These are phyloP conservation scores for Tonatia bakeri DNA, from an alignment of 2,113 vertebrate species.

Conservation along the genomic window DNA sequence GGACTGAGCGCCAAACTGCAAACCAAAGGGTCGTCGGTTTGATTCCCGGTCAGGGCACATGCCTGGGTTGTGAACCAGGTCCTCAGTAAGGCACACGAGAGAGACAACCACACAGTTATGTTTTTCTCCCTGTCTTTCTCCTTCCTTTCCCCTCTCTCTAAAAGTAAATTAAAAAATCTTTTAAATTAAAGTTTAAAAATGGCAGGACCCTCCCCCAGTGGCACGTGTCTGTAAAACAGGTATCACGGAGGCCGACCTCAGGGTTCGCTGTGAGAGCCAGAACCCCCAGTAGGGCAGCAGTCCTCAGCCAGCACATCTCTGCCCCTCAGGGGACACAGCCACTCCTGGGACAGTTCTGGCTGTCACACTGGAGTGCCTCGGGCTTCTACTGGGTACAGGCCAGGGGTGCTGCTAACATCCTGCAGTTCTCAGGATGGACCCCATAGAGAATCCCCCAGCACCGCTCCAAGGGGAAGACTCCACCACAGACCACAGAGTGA, in stretches of 20 bases:
- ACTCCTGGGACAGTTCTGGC: accelerated
- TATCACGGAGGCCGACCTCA: not conserved
- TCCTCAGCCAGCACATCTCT: not conserved
- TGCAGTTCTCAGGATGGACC: not conserved
- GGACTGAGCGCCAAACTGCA: too few species aligned
- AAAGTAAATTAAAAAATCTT: too few species aligned
- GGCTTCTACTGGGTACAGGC: not conserved
- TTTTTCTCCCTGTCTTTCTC: too few species aligned
- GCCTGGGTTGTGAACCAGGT: too few species aligned
- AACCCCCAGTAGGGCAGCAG: accelerated
- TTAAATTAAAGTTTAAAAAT: too few species aligned
- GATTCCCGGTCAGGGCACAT: too few species aligned
- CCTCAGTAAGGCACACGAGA: accelerated
- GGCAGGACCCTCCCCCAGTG: accelerated
- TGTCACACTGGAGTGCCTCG: not conserved
- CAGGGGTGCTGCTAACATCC: accelerated
- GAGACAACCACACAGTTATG: too few species aligned
- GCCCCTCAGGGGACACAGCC: not conserved
- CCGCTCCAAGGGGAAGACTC: accelerated
- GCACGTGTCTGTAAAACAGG: not conserved
- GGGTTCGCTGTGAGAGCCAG: not conserved
- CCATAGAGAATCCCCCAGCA: accelerated
- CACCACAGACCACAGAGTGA: accelerated
- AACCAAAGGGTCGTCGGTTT: too few species aligned
- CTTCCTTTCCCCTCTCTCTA: too few species aligned